Evolutionary conservation across 2,113 vertebrate species (phyloP).

Genomic region (Okapia johnstoni): DNA sequence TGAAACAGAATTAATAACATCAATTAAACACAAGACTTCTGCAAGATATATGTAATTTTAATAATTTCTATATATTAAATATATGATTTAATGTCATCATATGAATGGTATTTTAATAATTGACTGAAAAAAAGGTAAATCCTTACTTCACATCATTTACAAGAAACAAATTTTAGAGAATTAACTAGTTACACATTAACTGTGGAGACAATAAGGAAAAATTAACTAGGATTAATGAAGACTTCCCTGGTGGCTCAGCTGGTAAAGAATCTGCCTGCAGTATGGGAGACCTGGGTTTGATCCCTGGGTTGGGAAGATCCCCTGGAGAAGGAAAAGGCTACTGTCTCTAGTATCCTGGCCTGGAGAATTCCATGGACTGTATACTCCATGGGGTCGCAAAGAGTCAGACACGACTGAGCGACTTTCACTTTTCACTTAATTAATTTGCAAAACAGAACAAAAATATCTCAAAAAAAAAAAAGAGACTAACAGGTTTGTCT

Average conservation of each 20-base stretch:
- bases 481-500: background rate
- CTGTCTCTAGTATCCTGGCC: background rate
- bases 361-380: background rate
- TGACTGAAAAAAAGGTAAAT: background rate
- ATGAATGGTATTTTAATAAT: background rate
- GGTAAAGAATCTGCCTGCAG: background rate
- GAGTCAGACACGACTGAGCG: fast-evolving
- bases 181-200: background rate
- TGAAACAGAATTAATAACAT: background rate
- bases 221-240: background rate
- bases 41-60: background rate
- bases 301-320: background rate
- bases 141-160: background rate
- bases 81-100: background rate
- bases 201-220: background rate
- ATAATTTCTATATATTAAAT: background rate
- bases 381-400: background rate
- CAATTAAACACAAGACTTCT: background rate
- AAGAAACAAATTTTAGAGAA: background rate
- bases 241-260: background rate
- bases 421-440: background rate
- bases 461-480: background rate
- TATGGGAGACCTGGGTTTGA: background rate
- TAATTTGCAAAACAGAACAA: background rate
- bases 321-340: background rate